phyloP scores from a whole-genome alignment of 2,113 vertebrate species.

The Daboia siamensis region DNA sequence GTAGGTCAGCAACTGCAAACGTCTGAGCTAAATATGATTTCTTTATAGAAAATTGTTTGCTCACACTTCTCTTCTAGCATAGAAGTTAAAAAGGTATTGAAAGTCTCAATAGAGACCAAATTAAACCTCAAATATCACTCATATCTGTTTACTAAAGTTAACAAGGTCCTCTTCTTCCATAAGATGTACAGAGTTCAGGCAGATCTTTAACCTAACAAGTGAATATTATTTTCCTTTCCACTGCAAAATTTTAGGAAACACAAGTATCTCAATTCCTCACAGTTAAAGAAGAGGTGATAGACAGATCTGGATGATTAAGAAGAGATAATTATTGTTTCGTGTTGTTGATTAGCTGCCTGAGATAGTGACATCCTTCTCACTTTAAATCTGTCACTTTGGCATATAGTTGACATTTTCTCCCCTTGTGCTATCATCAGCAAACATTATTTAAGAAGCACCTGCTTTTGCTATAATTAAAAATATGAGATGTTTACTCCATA shows the following conservation, averaged over 20 bases:
- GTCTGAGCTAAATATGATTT: neutral
- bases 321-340: slow-evolving; percentile 41
- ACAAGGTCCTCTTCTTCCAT: neutral
- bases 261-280: slow-evolving; percentile 36
- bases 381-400: slow-evolving; percentile 37
- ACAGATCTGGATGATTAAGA: slow-evolving; percentile 42
- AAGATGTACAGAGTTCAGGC: neutral
- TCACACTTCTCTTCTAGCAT: neutral
- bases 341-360: slow-evolving; percentile 45
- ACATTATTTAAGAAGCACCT: slow-evolving; percentile 18
- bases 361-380: slow-evolving; percentile 43
- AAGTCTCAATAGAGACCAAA: neutral
- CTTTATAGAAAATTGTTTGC: neutral
- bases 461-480: slow-evolving; percentile 16
- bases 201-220: slow-evolving; percentile 28
- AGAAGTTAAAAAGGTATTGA: neutral
- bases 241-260: slow-evolving; percentile 30
- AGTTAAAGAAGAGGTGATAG: slow-evolving; percentile 35
- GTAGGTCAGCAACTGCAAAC: neutral
- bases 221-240: slow-evolving; percentile 25
- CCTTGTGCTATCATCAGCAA: slow-evolving; percentile 23
- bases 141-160: neutral
- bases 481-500: slow-evolving; percentile 23
- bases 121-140: neutral
- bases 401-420: slow-evolving; percentile 34